Percentiles rank a stretch among this genome's conserved stretches.
Conservation (phyloP, 2,113 vertebrate species). For the Limanda limanda region DNA sequence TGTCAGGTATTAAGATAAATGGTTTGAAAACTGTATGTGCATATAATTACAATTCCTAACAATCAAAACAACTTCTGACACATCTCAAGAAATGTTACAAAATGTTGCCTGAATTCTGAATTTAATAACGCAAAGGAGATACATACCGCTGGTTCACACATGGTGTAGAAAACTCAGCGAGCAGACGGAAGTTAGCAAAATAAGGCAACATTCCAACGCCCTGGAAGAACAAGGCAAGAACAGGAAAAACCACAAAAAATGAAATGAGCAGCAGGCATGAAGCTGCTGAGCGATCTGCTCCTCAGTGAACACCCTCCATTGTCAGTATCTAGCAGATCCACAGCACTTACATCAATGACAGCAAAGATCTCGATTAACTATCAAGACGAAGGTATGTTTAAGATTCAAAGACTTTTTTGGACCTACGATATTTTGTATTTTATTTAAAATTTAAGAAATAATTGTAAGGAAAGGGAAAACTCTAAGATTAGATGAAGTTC, state of each 20-base stretch:
- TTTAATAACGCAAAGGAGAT: not conserved
- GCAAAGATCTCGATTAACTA: too few relatives aligned
- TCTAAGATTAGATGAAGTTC: not conserved
- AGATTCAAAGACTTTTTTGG: too few relatives aligned
- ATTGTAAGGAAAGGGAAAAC: too few relatives aligned
- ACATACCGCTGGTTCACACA: constrained; percentile 99
- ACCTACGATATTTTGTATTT: too few relatives aligned
- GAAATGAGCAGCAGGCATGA: constrained; percentile 54
- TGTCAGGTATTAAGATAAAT: not conserved
- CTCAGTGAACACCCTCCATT: not conserved
- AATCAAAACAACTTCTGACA: not conserved
- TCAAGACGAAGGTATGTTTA: too few relatives aligned
- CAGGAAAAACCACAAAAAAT: constrained; percentile 63
- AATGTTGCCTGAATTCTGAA: not conserved
- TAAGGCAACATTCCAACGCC: constrained; percentile 89
- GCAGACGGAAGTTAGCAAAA: constrained; percentile 96
- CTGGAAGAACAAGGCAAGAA: constrained; percentile 83
- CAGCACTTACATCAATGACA: too few relatives aligned
- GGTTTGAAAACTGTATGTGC: not conserved
- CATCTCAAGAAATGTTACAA: not conserved
- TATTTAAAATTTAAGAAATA: too few relatives aligned
- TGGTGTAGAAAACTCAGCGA: constrained; percentile 97
- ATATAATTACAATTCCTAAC: not conserved
- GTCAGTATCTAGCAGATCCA: too few relatives aligned
- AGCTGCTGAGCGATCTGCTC: constrained; percentile 7